Conservation (phyloP, 2,113 vertebrate genomes). For the Nymphicus hollandicus region DNA sequence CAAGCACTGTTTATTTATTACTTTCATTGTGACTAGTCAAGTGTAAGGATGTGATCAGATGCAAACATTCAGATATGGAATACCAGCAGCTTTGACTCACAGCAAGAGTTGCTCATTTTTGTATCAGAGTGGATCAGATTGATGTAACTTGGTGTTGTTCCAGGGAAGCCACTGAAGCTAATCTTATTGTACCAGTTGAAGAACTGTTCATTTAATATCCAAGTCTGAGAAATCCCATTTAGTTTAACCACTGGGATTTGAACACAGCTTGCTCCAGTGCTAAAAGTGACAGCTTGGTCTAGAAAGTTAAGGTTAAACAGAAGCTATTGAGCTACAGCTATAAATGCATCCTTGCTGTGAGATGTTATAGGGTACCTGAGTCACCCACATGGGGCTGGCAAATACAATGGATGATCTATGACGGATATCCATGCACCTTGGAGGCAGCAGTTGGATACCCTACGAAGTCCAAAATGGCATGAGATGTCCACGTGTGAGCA, state of each 20-base stretch:
- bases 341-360: background rate
- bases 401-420: background rate
- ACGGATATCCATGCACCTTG: too few species aligned
- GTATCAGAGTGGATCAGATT: background rate
- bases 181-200: background rate
- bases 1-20: background rate
- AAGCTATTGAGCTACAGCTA: background rate
- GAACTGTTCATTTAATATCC: background rate
- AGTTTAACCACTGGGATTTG: background rate
- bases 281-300: background rate
- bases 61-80: background rate
- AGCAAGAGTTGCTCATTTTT: background rate
- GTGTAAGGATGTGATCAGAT: background rate
- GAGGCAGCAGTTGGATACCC: background rate
- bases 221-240: background rate
- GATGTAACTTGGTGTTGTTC: background rate
- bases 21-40: background rate
- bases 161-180: background rate
- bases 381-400: background rate
- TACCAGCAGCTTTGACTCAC: background rate
- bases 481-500: background rate
- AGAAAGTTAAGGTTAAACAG: background rate
- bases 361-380: background rate
- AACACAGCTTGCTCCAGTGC: background rate
- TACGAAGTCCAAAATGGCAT: background rate